Conservation (phyloP, 2,888 invertebrate species). For the Leptura quadrifasciata region DNA sequence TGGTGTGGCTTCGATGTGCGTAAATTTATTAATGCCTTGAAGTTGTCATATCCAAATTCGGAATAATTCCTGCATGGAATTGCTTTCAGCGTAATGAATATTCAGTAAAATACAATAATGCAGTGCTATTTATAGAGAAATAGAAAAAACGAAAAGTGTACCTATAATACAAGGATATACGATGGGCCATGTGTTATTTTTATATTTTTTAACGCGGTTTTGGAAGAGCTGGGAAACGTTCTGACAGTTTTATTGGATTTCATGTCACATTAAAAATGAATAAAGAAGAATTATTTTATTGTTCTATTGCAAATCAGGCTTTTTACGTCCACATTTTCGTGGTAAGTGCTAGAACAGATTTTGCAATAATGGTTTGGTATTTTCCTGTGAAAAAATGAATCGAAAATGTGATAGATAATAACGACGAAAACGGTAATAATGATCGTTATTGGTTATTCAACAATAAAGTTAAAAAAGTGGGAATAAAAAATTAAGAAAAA, state of each 20-base stretch:
- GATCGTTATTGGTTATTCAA: no score
- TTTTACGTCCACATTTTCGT: no score
- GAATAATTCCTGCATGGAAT: conserved; percentile 13
- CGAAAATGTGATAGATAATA: no score
- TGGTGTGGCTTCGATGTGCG: conserved; percentile 5
- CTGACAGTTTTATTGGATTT: not conserved
- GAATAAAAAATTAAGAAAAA: no score
- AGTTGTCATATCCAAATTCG: conserved; percentile 24
- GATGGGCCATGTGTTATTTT: not conserved
- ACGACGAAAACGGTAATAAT: no score
- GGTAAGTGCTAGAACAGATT: no score
- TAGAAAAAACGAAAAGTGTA: not conserved
- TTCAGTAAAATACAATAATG: conserved; percentile 19
- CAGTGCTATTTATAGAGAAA: not conserved
- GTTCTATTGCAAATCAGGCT: not conserved
- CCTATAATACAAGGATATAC: not conserved
- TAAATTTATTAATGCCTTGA: conserved; percentile 22
- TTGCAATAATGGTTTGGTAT: no score
- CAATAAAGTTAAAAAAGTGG: no score
- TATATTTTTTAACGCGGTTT: not conserved
- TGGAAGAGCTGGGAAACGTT: not conserved
- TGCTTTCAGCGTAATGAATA: conserved; percentile 28
- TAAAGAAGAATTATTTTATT: not conserved
- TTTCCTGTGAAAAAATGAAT: no score
- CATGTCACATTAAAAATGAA: not conserved